Percentiles rank a stretch among this genome's conserved stretches.
Evolutionary conservation across 2,113 vertebrate species (phyloP).

Genomic region (Vulpes lagopus): DNA sequence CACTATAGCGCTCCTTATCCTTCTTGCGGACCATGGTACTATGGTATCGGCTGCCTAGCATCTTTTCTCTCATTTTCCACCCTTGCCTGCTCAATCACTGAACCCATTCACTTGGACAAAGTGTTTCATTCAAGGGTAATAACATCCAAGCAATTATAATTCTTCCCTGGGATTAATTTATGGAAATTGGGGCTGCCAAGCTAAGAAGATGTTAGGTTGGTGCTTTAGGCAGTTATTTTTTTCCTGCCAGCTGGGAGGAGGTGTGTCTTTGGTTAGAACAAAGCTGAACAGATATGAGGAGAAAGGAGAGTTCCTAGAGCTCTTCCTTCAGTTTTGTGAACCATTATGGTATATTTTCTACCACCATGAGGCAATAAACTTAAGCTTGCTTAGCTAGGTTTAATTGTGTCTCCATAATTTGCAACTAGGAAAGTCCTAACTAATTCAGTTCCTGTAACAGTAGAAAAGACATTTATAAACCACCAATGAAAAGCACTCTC

Average conservation of each 20-base stretch:
- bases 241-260: constrained; percentile 27
- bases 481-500: not conserved
- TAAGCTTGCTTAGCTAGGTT: constrained; percentile 1
- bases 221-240: not conserved
- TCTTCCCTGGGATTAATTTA: not conserved
- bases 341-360: not conserved
- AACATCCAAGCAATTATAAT: not conserved
- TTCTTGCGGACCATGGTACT: not conserved
- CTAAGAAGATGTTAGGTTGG: not conserved
- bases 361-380: not conserved
- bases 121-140: not conserved
- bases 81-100: not conserved
- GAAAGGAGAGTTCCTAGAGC: not conserved
- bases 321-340: not conserved
- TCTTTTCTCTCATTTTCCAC: not conserved
- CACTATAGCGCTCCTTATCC: not conserved
- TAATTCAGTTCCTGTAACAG: not conserved
- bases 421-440: not conserved
- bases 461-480: not conserved
- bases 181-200: not conserved
- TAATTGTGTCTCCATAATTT: constrained; percentile 41
- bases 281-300: not conserved
- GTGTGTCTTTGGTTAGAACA: not conserved
- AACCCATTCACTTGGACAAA: not conserved
- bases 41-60: not conserved